These are phyloP conservation scores for Hypomecis atomaria DNA, from an alignment of 2,888 invertebrate genomes.

Conservation along the genomic window DNA sequence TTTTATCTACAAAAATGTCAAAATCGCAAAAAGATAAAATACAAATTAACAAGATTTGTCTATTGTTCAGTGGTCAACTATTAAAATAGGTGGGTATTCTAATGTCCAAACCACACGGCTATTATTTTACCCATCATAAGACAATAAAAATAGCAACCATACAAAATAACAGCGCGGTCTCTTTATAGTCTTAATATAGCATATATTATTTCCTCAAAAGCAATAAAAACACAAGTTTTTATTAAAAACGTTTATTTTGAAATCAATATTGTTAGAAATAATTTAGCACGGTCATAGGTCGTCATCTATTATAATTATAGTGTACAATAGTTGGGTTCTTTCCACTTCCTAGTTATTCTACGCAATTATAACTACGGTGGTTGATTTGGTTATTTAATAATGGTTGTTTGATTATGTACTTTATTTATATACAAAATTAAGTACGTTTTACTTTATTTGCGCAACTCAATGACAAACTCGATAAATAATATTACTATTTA, in stretches of 20 bases:
- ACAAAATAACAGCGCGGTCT: slow-evolving; percentile 6
- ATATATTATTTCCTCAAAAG: slow-evolving; percentile 7
- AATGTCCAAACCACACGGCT: too few relatives aligned
- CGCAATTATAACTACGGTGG: neutral
- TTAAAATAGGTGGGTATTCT: too few relatives aligned
- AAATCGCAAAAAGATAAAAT: too few relatives aligned
- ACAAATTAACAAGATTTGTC: too few relatives aligned
- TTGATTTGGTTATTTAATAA: neutral
- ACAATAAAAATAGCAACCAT: slow-evolving; percentile 5
- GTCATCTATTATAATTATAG: slow-evolving; percentile 19
- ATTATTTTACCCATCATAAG: neutral
- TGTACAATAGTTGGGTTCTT: slow-evolving; percentile 2
- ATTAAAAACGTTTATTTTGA: slow-evolving; percentile 18
- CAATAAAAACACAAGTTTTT: slow-evolving; percentile 13
- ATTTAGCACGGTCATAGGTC: slow-evolving; percentile 24
- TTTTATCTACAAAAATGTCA: too few relatives aligned
- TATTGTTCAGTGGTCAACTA: too few relatives aligned
- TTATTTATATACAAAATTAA: too few relatives aligned
- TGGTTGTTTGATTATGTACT: too few relatives aligned
- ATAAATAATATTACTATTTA: too few relatives aligned
- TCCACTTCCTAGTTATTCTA: slow-evolving; percentile 13
- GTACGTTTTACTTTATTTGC: too few relatives aligned
- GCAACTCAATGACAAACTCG: too few relatives aligned
- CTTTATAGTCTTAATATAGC: slow-evolving; percentile 3
- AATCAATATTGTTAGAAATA: slow-evolving; percentile 18